Conservation (phyloP, 1,140 invertebrate species). For the Heliconius nattereri region DNA sequence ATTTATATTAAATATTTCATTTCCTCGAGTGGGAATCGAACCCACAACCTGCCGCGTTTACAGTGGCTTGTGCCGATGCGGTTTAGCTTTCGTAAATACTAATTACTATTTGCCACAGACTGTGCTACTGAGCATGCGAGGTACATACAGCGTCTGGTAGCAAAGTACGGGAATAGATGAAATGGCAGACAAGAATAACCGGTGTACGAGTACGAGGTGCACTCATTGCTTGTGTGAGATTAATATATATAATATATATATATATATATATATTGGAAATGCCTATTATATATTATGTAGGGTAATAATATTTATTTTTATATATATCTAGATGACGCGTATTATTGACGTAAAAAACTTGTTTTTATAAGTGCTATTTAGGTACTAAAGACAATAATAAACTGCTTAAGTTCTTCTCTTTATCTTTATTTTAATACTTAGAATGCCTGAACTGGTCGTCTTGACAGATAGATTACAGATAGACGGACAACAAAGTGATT, state of each 20-base stretch:
- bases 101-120: conserved; percentile 5
- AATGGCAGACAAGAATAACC: conserved; percentile 49
- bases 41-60: too few species aligned
- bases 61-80: too few species aligned
- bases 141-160: conserved; percentile 35
- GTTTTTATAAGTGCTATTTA: too few species aligned
- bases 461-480: too few species aligned
- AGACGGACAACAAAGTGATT: too few species aligned
- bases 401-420: too few species aligned
- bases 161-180: conserved; percentile 46
- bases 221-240: conserved; percentile 39
- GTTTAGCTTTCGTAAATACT: not conserved
- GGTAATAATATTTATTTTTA: conserved; percentile 6
- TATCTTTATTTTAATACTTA: too few species aligned
- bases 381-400: too few species aligned
- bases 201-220: conserved; percentile 33
- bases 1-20: too few species aligned
- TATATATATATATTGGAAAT: conserved; percentile 5
- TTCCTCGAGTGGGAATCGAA: too few species aligned
- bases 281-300: not conserved
- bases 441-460: too few species aligned
- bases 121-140: conserved; percentile 4
- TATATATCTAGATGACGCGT: not conserved
- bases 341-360: not conserved
- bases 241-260: conserved; percentile 28